These are phyloP conservation scores for Hybos culiciformis DNA, from an alignment of 2,888 invertebrate species.

Conservation along the genomic window DNA sequence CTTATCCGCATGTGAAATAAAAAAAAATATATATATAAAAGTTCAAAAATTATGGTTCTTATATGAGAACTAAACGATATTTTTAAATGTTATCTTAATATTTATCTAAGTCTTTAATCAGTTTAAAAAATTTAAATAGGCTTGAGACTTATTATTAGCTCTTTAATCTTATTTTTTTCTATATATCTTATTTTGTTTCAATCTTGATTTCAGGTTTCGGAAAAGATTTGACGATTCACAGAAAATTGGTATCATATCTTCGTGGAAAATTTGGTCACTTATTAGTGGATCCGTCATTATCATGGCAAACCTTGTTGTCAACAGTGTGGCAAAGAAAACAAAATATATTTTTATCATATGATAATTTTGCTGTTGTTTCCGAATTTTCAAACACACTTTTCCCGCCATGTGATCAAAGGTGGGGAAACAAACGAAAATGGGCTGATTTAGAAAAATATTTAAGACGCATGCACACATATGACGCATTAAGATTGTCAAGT, in stretches of 20 bases:
- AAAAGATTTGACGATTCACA: slow-evolving; percentile 35
- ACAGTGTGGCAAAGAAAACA: slow-evolving; percentile 39
- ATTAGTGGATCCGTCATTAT: slow-evolving; percentile 37
- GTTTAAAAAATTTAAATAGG: background rate
- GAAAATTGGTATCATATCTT: slow-evolving; percentile 39
- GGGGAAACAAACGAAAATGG: slow-evolving; percentile 49
- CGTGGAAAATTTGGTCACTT: slow-evolving; percentile 40
- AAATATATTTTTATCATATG: slow-evolving; percentile 41
- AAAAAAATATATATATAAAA: no score
- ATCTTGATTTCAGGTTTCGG: slow-evolving; percentile 32
- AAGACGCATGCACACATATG: slow-evolving; percentile 14
- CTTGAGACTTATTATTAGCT: background rate
- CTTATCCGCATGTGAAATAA: background rate
- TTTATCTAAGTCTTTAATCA: no score
- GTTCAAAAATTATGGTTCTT: no score
- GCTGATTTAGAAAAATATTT: slow-evolving; percentile 41
- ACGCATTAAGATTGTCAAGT: slow-evolving; percentile 24
- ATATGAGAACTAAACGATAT: no score
- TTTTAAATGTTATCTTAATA: no score
- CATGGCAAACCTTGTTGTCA: slow-evolving; percentile 37
- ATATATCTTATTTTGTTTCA: background rate
- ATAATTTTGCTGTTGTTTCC: slow-evolving; percentile 31
- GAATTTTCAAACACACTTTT: slow-evolving; percentile 37
- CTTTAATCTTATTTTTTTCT: background rate
- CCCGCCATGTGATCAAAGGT: slow-evolving; percentile 46